phyloP scores from a whole-genome alignment of 2,113 vertebrate genomes.

The Arizona elegans region DNA sequence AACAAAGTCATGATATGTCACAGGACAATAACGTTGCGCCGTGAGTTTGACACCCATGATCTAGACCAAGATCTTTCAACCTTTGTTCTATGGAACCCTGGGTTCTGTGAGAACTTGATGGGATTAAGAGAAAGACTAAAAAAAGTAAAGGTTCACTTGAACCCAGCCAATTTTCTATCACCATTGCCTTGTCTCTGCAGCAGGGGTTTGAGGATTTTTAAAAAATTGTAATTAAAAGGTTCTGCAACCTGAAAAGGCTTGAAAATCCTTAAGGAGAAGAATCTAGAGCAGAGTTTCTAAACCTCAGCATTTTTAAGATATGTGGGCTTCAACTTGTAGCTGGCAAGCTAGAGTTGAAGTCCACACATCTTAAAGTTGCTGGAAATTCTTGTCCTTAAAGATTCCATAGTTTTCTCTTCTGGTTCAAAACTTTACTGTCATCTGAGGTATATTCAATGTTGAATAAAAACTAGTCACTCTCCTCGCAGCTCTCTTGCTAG shows the following conservation, averaged over 20 bases:
- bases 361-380: neutral
- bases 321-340: neutral
- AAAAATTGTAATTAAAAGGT: neutral
- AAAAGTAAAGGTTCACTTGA: neutral
- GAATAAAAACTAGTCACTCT: neutral
- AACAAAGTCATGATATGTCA: too few relatives aligned
- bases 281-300: neutral
- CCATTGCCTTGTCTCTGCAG: neutral
- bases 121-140: neutral
- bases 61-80: neutral
- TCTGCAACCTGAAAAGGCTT: neutral
- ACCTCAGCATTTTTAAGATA: neutral
- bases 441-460: neutral
- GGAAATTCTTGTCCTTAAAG: neutral
- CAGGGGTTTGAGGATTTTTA: neutral
- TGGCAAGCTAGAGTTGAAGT: neutral
- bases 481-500: neutral
- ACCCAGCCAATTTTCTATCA: neutral
- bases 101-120: neutral
- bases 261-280: neutral
- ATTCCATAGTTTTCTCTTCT: neutral
- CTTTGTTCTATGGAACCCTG: neutral
- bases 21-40: too few relatives aligned
- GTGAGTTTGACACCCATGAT: too few relatives aligned
- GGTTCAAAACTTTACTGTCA: neutral